Conservation (phyloP, 2,797 vertebrate species). For the Smutsia gigantea region DNA sequence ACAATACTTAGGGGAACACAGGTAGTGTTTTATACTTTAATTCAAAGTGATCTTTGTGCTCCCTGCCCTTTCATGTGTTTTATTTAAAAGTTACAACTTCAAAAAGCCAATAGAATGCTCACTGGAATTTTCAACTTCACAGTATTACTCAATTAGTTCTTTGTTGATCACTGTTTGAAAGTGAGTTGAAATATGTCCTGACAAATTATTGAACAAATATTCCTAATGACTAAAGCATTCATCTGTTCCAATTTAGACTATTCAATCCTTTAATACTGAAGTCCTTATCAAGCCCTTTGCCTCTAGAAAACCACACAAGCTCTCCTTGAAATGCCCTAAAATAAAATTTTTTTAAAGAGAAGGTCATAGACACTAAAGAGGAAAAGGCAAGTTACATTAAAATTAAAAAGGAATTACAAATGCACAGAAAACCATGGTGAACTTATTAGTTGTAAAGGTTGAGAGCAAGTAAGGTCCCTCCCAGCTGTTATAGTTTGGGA, state of each 20-base stretch:
- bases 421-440: not conserved
- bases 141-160: not conserved
- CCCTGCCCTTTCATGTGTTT: not conserved
- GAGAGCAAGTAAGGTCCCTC: not conserved
- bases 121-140: not conserved
- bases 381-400: not conserved
- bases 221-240: not conserved
- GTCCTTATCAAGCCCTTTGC: not conserved
- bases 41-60: not conserved
- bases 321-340: constrained; percentile 19
- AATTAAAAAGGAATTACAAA: constrained; percentile 28
- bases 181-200: not conserved
- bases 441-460: not conserved
- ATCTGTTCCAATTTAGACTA: constrained; percentile 21
- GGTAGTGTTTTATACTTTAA: not conserved
- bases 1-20: not conserved
- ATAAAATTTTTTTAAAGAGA: constrained; percentile 18
- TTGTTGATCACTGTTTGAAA: constrained; percentile 16
- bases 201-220: not conserved
- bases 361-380: constrained; percentile 6
- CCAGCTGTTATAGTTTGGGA: not conserved
- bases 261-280: not conserved
- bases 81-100: not conserved
- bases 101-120: not conserved
- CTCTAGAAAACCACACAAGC: not conserved